These are phyloP conservation scores for Prietella phreatophila DNA, from an alignment of 2,113 vertebrate species.

Conservation along the genomic window DNA sequence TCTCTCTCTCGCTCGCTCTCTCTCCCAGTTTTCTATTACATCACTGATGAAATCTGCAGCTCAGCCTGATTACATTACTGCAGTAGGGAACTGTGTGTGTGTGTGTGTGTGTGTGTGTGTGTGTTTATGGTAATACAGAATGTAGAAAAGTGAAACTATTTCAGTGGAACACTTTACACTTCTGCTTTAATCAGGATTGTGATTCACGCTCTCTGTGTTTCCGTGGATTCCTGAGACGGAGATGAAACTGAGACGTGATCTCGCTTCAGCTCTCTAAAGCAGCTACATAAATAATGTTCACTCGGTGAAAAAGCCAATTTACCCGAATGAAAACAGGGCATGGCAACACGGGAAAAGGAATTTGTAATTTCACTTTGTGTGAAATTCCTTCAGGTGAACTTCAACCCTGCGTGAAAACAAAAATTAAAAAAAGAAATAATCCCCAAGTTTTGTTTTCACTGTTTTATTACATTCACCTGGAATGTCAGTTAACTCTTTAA, in stretches of 20 bases:
- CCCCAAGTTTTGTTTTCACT: neutral
- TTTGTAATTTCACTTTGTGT: slow-evolving; percentile 1
- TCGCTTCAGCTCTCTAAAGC: neutral
- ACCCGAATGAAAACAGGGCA: neutral
- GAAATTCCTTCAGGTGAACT: slow-evolving; percentile 4
- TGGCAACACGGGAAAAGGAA: neutral
- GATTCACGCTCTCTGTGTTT: slow-evolving; percentile 2
- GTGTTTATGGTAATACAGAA: slow-evolving; percentile 31
- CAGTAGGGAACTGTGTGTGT: slow-evolving; percentile 52
- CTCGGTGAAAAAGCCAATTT: slow-evolving; percentile 15
- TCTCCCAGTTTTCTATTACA: slow-evolving; percentile 65
- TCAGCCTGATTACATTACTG: slow-evolving; percentile 65
- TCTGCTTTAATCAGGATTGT: slow-evolving; percentile 33
- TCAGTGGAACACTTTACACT: slow-evolving; percentile 31
- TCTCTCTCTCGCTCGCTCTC: neutral
- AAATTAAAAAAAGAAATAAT: neutral
- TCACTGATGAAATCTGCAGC: slow-evolving; percentile 68
- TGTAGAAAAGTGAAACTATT: slow-evolving; percentile 28
- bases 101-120: slow-evolving; percentile 35
- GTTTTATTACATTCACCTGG: neutral
- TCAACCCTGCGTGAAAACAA: neutral
- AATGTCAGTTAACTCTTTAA: neutral
- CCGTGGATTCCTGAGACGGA: neutral
- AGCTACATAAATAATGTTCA: slow-evolving; percentile 19
- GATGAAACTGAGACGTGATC: slow-evolving; percentile 27